Percentiles rank a stretch among this genome's conserved stretches.
These are phyloP conservation scores for Botia kubotai DNA, from an alignment of 2,797 vertebrate genomes.

Conservation along the genomic window DNA sequence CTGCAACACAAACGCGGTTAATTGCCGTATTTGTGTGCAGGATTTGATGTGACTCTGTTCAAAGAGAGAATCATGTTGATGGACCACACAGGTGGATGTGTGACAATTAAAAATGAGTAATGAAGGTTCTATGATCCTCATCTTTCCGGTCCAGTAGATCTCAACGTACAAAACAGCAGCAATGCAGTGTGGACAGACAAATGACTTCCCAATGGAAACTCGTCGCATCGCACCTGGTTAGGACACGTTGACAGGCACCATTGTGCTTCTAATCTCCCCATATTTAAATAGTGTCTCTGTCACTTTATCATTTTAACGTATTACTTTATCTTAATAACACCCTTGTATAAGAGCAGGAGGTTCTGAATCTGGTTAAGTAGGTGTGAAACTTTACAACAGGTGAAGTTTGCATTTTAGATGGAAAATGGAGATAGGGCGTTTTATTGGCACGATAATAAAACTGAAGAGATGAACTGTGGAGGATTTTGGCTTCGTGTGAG, in stretches of 20 bases:
- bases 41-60: not conserved
- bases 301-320: slow-evolving; percentile 45
- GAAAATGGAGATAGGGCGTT: slow-evolving; percentile 16
- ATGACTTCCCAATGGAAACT: slow-evolving; percentile 7
- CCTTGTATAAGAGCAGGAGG: slow-evolving; percentile 3
- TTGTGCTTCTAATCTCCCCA: slow-evolving; percentile 32
- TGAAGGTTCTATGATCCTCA: not conserved
- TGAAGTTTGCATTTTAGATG: slow-evolving; percentile 45
- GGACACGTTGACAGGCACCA: slow-evolving; percentile 19
- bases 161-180: not conserved
- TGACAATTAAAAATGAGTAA: not conserved
- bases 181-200: not conserved
- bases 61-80: not conserved
- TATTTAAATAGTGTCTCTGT: slow-evolving; percentile 36
- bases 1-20: not conserved
- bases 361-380: slow-evolving; percentile 13
- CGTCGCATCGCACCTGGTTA: slow-evolving; percentile 24
- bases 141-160: not conserved
- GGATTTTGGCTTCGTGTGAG: slow-evolving; percentile 32
- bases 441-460: slow-evolving; percentile 38
- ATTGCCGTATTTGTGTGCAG: slow-evolving; percentile 3
- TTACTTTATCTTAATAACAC: slow-evolving; percentile 36
- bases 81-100: not conserved
- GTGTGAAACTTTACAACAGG: slow-evolving; percentile 35
- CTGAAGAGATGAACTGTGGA: slow-evolving; percentile 1